phyloP scores from a whole-genome alignment of 2,113 vertebrate species.

The Haemorhous mexicanus region DNA sequence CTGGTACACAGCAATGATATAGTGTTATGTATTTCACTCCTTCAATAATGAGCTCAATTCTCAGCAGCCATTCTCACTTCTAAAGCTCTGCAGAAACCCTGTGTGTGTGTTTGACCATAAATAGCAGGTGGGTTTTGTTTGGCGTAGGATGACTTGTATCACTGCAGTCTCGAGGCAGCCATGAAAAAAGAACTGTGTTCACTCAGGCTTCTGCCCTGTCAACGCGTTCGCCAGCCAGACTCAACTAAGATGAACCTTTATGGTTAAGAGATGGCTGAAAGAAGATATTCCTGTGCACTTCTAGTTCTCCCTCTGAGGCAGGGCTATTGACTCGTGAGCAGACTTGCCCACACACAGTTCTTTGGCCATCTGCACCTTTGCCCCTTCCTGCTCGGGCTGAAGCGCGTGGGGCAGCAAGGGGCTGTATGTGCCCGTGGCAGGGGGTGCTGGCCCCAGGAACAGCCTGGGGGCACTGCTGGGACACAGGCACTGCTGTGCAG shows the following conservation, averaged over 20 bases:
- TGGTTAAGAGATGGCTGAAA: background rate
- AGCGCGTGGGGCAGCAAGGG: accelerated
- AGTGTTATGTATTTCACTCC: background rate
- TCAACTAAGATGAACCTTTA: background rate
- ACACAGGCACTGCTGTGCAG: background rate
- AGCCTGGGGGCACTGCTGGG: background rate
- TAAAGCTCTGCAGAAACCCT: background rate
- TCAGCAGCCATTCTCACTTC: background rate
- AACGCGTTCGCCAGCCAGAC: background rate
- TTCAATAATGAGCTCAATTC: background rate
- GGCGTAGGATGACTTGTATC: background rate
- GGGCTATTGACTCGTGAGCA: background rate
- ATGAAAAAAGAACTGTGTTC: background rate
- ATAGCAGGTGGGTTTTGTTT: background rate
- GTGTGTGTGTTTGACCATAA: background rate
- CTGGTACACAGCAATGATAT: background rate
- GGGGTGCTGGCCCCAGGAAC: background rate
- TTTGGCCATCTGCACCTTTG: background rate
- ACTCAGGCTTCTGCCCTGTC: background rate
- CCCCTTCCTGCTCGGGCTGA: background rate
- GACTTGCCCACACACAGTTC: background rate
- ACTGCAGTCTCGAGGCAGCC: background rate
- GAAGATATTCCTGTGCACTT: background rate
- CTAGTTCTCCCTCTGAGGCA: accelerated
- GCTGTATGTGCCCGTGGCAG: accelerated